phyloP scores from a whole-genome alignment of 2,113 vertebrate species.

The Pluvialis apricaria region DNA sequence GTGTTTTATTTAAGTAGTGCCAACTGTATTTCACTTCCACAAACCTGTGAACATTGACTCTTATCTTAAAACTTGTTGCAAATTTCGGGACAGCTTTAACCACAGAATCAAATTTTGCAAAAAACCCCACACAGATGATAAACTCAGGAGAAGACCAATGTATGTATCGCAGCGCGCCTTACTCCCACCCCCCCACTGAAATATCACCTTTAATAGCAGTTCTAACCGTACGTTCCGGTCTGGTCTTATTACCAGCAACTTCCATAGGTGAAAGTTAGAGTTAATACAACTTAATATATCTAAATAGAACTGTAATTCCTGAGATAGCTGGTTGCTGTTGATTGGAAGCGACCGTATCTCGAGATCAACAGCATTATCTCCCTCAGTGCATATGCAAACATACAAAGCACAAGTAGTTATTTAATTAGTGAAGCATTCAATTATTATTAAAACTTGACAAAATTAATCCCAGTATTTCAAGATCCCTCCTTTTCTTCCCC shows the following conservation, averaged over 20 bases:
- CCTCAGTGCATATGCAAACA: background rate
- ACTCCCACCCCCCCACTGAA: background rate
- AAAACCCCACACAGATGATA: background rate
- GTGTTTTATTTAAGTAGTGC: background rate
- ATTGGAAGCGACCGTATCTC: background rate
- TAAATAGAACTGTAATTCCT: background rate
- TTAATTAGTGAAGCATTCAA: slow-evolving; percentile 39
- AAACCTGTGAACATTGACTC: accelerated
- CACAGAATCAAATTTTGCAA: background rate
- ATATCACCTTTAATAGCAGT: background rate
- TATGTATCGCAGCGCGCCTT: background rate
- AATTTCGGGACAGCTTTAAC: background rate
- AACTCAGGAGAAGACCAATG: background rate
- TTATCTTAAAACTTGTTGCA: background rate
- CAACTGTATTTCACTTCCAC: background rate
- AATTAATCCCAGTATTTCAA: slow-evolving; percentile 13
- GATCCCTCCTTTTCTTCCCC: slow-evolving; percentile 30
- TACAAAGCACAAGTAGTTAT: background rate
- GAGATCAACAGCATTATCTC: background rate
- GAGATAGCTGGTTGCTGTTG: background rate
- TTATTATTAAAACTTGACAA: slow-evolving; percentile 30
- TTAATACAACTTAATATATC: background rate
- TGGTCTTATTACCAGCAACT: background rate
- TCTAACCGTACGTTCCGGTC: background rate
- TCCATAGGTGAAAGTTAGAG: background rate